These are phyloP conservation scores for Papio anubis DNA, from an alignment of 2,113 vertebrate species.

Conservation along the genomic window DNA sequence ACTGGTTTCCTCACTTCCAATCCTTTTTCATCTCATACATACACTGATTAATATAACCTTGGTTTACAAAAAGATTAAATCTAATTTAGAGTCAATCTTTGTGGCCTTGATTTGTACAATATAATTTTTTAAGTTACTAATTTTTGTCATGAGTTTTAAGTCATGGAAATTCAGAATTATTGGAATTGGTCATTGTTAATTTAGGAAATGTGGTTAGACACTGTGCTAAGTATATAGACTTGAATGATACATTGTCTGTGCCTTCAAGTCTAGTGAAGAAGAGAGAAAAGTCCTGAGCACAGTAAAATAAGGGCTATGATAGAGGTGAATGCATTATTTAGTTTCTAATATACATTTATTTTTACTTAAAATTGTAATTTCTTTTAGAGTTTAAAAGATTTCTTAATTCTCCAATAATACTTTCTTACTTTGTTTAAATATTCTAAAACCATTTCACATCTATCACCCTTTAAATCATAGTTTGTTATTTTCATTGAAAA, in stretches of 20 bases:
- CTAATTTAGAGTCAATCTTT: conserved; percentile 31
- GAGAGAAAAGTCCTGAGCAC: background rate
- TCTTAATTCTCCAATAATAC: background rate
- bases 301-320: background rate
- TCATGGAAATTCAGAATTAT: conserved; percentile 48
- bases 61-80: background rate
- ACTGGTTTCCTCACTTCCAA: background rate
- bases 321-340: background rate
- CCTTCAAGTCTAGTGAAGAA: background rate
- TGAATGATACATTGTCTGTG: background rate
- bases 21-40: background rate
- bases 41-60: background rate
- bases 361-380: conserved; percentile 45
- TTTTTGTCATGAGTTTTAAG: conserved; percentile 36
- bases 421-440: conserved; percentile 24
- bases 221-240: background rate
- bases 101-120: background rate
- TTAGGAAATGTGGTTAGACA: background rate
- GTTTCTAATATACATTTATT: background rate
- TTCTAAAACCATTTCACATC: conserved; percentile 23
- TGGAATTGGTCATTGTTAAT: conserved; percentile 23
- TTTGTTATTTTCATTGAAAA: conserved; percentile 40
- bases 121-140: conserved; percentile 9
- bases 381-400: conserved; percentile 29
- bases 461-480: background rate